phyloP scores from a whole-genome alignment of 2,113 vertebrate species.

The Vulpes vulpes region DNA sequence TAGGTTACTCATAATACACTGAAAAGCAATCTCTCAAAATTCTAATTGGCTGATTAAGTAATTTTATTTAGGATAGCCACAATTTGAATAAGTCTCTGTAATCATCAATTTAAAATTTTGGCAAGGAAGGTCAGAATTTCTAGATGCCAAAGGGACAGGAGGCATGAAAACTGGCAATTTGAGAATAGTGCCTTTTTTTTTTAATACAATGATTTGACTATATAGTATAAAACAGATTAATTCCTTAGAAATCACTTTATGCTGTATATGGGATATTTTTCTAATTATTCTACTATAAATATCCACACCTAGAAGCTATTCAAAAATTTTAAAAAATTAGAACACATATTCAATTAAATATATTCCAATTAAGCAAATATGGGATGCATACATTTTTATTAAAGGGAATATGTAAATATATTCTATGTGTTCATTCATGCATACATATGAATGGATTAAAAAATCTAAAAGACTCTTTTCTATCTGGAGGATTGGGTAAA shows the following conservation, averaged over 20 bases:
- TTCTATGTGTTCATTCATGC: constrained; percentile 25
- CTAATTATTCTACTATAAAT: constrained; percentile 57
- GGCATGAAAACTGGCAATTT: not conserved
- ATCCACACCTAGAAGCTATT: constrained; percentile 56
- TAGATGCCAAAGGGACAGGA: constrained; percentile 56
- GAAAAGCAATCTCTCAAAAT: constrained; percentile 52
- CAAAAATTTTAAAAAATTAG: constrained; percentile 64
- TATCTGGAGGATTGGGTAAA: not conserved
- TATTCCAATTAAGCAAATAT: constrained; percentile 67
- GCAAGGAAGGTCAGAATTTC: constrained; percentile 59
- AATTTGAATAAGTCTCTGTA: constrained; percentile 58
- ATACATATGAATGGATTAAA: constrained; percentile 59
- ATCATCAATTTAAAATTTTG: constrained; percentile 66
- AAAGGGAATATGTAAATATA: constrained; percentile 54
- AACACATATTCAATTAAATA: constrained; percentile 66
- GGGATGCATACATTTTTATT: constrained; percentile 70
- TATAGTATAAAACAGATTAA: constrained; percentile 54
- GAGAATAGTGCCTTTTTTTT: constrained; percentile 35
- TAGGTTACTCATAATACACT: not conserved
- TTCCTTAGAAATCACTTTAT: constrained; percentile 52
- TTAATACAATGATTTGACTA: constrained; percentile 9
- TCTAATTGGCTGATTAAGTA: constrained; percentile 15
- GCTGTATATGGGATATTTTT: constrained; percentile 28
- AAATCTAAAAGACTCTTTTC: constrained; percentile 59
- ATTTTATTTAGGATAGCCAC: constrained; percentile 69